Evolutionary conservation across 2,888 invertebrate species (phyloP).

Genomic region (Mamestra brassicae): DNA sequence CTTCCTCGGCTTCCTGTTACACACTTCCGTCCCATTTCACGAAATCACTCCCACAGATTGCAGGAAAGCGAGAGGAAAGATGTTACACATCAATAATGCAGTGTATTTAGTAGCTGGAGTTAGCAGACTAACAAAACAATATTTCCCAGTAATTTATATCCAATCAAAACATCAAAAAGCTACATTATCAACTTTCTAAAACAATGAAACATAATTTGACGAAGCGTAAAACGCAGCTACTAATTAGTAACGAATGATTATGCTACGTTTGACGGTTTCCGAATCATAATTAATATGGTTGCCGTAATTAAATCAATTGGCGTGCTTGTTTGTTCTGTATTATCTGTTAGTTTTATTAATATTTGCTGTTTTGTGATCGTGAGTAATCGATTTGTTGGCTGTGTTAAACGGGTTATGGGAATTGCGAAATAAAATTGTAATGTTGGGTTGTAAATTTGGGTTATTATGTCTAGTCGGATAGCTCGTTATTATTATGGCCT

Average conservation of each 20-base stretch:
- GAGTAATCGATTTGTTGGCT: slow-evolving; percentile 15
- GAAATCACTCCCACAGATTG: no score
- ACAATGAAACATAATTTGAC: slow-evolving; percentile 14
- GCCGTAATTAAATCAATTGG: slow-evolving; percentile 36
- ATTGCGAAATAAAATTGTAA: slow-evolving; percentile 19
- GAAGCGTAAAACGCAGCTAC: slow-evolving; percentile 15
- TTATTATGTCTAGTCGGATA: slow-evolving; percentile 10
- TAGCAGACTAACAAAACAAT: neutral
- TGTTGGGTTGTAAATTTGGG: slow-evolving; percentile 3
- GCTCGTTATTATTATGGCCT: slow-evolving; percentile 1
- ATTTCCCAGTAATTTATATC: slow-evolving; percentile 18
- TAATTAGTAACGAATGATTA: slow-evolving; percentile 35
- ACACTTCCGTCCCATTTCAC: no score
- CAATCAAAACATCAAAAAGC: slow-evolving; percentile 33
- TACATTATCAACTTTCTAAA: slow-evolving; percentile 28
- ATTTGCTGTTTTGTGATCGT: slow-evolving; percentile 23
- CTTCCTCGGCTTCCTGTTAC: no score
- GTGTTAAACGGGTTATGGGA: neutral
- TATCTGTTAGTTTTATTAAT: slow-evolving; percentile 50
- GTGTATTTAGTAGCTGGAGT: neutral
- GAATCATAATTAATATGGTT: slow-evolving; percentile 49
- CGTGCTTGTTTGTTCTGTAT: slow-evolving; percentile 17
- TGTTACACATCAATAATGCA: neutral
- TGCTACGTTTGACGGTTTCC: slow-evolving; percentile 18
- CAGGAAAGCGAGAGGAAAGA: no score